Conservation (phyloP, 2,797 vertebrate species). For the Pipistrellus pipistrellus region DNA sequence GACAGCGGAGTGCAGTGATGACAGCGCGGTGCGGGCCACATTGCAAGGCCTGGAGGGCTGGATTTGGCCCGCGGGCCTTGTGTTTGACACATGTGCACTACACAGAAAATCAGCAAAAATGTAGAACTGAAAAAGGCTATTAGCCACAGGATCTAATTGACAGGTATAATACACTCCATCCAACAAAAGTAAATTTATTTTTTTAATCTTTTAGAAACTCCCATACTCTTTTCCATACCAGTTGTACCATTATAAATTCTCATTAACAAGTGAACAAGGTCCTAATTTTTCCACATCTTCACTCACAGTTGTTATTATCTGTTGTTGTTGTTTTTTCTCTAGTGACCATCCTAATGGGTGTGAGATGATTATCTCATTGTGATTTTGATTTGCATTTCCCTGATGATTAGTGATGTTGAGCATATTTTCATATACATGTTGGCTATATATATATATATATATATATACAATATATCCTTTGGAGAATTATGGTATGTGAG, state of each 20-base stretch:
- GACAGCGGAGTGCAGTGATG: too few species aligned
- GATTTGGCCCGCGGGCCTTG: too few species aligned
- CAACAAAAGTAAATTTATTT: not conserved
- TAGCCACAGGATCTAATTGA: conserved; percentile 17
- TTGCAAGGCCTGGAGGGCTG: too few species aligned
- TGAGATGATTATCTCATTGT: not conserved
- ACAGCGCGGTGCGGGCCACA: too few species aligned
- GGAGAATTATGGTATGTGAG: not conserved
- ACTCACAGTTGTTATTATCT: not conserved
- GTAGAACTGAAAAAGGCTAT: conserved; percentile 1
- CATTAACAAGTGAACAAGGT: not conserved
- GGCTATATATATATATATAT: not conserved
- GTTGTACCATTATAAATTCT: conserved; percentile 11
- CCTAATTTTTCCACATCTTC: not conserved
- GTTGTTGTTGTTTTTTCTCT: not conserved
- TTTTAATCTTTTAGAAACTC: not conserved
- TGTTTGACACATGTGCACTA: too few species aligned
- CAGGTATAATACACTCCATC: not conserved
- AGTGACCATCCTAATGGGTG: not conserved
- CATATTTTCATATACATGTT: not conserved
- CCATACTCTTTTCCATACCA: conserved; percentile 31
- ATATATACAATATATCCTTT: not conserved
- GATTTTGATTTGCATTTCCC: conserved; percentile 1
- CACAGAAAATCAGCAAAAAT: conserved; percentile 31
- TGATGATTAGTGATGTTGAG: not conserved